Conservation (phyloP, 1,140 invertebrate genomes). For the Mya arenaria region DNA sequence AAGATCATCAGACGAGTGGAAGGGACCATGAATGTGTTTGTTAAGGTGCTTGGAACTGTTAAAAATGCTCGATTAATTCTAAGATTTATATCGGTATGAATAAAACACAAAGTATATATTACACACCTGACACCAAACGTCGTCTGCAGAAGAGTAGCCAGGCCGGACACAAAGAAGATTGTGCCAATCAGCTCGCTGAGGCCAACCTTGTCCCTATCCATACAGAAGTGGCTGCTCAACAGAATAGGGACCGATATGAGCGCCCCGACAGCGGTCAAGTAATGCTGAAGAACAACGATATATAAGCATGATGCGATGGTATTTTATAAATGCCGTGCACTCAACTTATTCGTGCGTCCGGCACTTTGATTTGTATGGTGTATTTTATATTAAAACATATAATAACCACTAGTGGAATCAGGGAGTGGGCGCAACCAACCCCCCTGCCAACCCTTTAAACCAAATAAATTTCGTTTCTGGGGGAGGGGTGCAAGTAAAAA, state of each 20-base stretch:
- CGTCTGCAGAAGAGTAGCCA: conserved; percentile 90
- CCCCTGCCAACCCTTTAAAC: too few relatives aligned
- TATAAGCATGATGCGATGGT: too few relatives aligned
- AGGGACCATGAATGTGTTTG: background rate
- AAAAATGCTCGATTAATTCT: background rate
- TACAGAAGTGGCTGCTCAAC: conserved; percentile 90
- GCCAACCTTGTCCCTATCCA: conserved; percentile 84
- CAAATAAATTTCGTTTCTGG: too few relatives aligned
- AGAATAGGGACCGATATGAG: conserved; percentile 82
- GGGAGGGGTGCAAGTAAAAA: too few relatives aligned
- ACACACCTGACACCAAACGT: conserved; percentile 89
- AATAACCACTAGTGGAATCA: too few relatives aligned
- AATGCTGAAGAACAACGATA: too few relatives aligned
- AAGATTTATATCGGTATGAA: background rate
- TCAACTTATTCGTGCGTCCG: too few relatives aligned
- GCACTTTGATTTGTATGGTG: too few relatives aligned
- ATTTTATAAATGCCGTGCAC: too few relatives aligned
- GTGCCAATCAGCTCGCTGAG: conserved; percentile 89
- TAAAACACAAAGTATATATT: background rate
- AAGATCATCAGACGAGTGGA: background rate
- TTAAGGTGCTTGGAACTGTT: background rate
- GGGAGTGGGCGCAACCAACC: too few relatives aligned
- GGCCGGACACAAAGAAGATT: conserved; percentile 93
- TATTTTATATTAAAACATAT: too few relatives aligned
- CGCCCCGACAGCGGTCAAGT: conserved; percentile 59